A percentile compares a stretch with the other conserved stretches of the same genome.
These are phyloP conservation scores for Bergia puertoricense DNA, from an alignment of 92 coral and sea anemone species.

Conservation along the genomic window DNA sequence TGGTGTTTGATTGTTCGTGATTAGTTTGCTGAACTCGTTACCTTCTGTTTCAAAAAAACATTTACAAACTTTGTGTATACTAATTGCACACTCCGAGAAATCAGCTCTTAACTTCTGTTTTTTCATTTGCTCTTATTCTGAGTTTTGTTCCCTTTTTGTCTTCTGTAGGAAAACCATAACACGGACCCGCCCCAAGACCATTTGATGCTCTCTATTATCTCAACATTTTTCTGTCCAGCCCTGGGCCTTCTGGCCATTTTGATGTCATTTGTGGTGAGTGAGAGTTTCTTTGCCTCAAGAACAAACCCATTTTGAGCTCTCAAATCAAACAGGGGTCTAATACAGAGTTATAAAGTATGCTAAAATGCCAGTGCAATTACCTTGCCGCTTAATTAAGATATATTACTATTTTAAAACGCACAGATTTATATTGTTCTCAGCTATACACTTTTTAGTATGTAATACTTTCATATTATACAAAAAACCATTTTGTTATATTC, in stretches of 20 bases:
- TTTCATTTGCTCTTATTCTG: not conserved
- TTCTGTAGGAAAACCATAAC: not conserved
- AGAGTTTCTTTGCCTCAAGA: not conserved
- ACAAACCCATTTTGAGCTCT: not conserved
- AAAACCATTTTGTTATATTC: too few species aligned
- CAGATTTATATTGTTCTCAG: too few species aligned
- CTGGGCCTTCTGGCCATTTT: slow-evolving; percentile 3
- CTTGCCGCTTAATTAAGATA: too few species aligned
- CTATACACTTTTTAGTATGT: not conserved
- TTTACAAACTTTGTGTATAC: too few species aligned
- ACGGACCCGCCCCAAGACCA: slow-evolving; percentile 13
- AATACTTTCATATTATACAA: too few species aligned
- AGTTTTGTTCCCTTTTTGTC: not conserved
- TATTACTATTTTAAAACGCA: too few species aligned
- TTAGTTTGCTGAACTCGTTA: not conserved
- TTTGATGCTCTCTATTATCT: not conserved
- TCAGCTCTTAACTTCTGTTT: not conserved
- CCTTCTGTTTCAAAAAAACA: not conserved
- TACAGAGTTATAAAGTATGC: not conserved
- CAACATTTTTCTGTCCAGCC: slow-evolving; percentile 2
- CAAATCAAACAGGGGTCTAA: not conserved
- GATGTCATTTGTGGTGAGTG: slow-evolving; percentile 13
- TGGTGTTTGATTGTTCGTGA: too few species aligned
- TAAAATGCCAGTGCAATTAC: too few species aligned
- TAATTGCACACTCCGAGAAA: not conserved